These are phyloP conservation scores for Belonocnema kinseyi DNA, from an alignment of 1,140 invertebrate species.

Conservation along the genomic window DNA sequence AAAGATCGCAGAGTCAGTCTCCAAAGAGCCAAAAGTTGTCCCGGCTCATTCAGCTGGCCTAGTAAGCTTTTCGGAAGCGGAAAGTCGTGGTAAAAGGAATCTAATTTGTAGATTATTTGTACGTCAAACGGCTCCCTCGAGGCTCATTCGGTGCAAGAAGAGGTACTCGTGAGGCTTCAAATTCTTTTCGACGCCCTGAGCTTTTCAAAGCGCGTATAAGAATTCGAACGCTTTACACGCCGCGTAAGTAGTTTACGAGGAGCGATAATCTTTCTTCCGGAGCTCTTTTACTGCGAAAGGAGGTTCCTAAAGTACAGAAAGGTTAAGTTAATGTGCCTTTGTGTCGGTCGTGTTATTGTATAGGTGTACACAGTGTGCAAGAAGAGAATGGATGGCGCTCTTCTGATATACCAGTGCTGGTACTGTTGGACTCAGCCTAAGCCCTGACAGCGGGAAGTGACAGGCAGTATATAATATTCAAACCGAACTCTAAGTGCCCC, in stretches of 20 bases:
- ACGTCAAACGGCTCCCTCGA: conserved; percentile 49
- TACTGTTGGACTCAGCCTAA: conserved; percentile 43
- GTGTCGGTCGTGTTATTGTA: neutral
- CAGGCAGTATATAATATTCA: conserved; percentile 61
- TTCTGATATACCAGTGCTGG: conserved; percentile 15
- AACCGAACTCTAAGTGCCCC: conserved; percentile 59
- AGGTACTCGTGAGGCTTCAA: conserved; percentile 13
- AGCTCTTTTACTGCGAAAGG: neutral
- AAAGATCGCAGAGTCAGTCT: no score
- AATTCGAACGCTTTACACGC: conserved; percentile 20
- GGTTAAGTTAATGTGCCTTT: conserved; percentile 25
- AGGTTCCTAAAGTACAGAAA: conserved; percentile 1
- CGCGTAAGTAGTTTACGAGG: conserved; percentile 36
- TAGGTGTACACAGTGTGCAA: neutral
- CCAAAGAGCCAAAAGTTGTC: neutral
- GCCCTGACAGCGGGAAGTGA: conserved; percentile 54
- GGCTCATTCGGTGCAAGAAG: conserved; percentile 34
- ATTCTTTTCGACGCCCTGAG: conserved; percentile 3
- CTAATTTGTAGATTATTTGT: conserved; percentile 58
- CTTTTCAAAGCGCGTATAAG: neutral
- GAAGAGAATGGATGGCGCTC: conserved; percentile 3
- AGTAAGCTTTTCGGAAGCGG: conserved; percentile 21
- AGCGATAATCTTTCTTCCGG: conserved; percentile 41
- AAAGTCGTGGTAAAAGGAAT: conserved; percentile 44
- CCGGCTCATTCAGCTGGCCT: neutral